These are phyloP conservation scores for Drosophila pseudoobscura DNA, from an alignment of 1,140 invertebrate genomes.

Conservation along the genomic window DNA sequence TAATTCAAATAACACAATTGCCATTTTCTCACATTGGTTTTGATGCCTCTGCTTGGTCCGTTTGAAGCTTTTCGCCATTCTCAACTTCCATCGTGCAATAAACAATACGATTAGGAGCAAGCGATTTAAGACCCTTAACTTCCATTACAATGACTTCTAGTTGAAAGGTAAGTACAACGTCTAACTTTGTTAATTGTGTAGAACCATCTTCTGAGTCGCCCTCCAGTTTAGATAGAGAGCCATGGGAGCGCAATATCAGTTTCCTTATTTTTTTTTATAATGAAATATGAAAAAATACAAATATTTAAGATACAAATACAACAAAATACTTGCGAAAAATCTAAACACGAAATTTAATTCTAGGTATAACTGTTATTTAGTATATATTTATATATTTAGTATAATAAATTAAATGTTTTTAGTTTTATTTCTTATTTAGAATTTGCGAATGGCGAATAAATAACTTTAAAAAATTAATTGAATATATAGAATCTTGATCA, in stretches of 20 bases:
- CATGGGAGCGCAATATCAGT: constrained; percentile 90
- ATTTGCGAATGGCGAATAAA: too few relatives aligned
- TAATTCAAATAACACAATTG: too few relatives aligned
- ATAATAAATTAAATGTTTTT: too few relatives aligned
- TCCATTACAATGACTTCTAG: constrained; percentile 99
- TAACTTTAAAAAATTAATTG: too few relatives aligned
- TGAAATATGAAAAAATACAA: neutral
- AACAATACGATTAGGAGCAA: constrained; percentile 98
- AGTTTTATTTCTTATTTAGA: neutral
- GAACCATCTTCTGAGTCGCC: constrained; percentile 94
- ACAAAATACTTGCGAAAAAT: neutral
- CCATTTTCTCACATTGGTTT: constrained; percentile 93
- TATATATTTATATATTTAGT: too few relatives aligned
- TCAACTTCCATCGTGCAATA: constrained; percentile 99
- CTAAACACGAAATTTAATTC: too few relatives aligned
- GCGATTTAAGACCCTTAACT: constrained; percentile 98
- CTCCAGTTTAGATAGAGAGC: constrained; percentile 96
- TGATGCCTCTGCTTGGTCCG: constrained; percentile 99
- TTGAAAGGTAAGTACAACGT: constrained; percentile 98
- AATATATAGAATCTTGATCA: too few relatives aligned
- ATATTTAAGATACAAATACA: neutral
- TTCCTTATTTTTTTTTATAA: constrained; percentile 41
- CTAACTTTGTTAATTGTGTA: constrained; percentile 96
- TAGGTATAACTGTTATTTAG: too few relatives aligned
- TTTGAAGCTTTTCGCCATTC: constrained; percentile 98